Evolutionary conservation across 2,888 invertebrate genomes (phyloP).

Genomic region (Embidobia sp.): DNA sequence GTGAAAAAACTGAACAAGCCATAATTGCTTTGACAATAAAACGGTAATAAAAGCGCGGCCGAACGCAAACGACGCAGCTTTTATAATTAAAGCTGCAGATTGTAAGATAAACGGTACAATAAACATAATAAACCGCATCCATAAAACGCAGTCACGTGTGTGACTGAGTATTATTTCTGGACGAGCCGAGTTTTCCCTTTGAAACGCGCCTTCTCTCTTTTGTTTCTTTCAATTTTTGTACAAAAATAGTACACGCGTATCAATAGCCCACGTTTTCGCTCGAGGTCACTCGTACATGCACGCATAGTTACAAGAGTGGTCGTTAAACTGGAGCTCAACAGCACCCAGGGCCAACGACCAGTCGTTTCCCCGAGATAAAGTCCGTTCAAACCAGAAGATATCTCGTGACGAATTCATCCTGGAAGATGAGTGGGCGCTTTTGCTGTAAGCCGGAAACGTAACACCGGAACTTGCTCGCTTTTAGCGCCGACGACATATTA

Average conservation of each 20-base stretch:
- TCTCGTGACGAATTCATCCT: slow-evolving; percentile 61
- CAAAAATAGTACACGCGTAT: slow-evolving; percentile 58
- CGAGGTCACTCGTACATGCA: slow-evolving; percentile 48
- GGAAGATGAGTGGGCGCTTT: slow-evolving; percentile 59
- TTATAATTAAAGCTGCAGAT: not conserved
- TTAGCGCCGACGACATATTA: slow-evolving; percentile 40
- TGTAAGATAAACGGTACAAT: not conserved
- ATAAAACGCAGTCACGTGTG: slow-evolving; percentile 23
- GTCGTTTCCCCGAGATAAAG: slow-evolving; percentile 60
- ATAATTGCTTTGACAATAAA: no score
- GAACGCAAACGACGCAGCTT: no score
- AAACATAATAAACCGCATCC: slow-evolving; percentile 9
- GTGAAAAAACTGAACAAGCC: no score
- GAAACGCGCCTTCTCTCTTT: slow-evolving; percentile 27
- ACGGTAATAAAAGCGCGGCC: no score
- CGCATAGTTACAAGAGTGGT: slow-evolving; percentile 55
- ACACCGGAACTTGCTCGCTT: slow-evolving; percentile 47
- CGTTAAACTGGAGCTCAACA: slow-evolving; percentile 49
- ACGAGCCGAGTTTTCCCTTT: slow-evolving; percentile 20
- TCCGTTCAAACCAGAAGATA: slow-evolving; percentile 47
- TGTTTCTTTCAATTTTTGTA: slow-evolving; percentile 47
- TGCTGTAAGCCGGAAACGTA: slow-evolving; percentile 45
- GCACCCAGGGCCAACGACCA: slow-evolving; percentile 62
- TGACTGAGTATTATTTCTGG: slow-evolving; percentile 27
- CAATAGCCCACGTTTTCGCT: slow-evolving; percentile 44